Conservation (phyloP, 64 coral and sea anemone genomes). For the Porites lutea region DNA sequence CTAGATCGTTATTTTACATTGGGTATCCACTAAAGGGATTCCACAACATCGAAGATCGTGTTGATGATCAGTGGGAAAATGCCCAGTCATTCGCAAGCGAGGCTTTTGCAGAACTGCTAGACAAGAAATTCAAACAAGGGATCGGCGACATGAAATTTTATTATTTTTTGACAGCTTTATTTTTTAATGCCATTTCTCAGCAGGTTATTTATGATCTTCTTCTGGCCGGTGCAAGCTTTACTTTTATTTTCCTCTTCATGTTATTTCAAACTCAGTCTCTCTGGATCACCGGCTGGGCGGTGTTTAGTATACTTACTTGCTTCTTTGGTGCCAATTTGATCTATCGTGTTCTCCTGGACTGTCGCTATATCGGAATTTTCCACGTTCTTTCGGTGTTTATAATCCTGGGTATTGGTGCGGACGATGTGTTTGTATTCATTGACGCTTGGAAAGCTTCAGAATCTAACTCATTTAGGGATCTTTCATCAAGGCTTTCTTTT, state of each 20-base stretch:
- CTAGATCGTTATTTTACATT: constrained; percentile 90
- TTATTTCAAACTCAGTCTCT: constrained; percentile 91
- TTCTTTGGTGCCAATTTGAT: constrained; percentile 92
- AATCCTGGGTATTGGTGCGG: constrained; percentile 95
- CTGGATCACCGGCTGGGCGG: constrained; percentile 98
- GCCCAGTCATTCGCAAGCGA: constrained; percentile 58
- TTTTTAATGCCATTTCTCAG: constrained; percentile 92
- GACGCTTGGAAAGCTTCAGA: constrained; percentile 92
- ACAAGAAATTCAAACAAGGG: constrained; percentile 88
- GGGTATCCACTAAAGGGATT: constrained; percentile 94
- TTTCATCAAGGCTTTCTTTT: constrained; percentile 71
- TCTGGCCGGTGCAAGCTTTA: constrained; percentile 93
- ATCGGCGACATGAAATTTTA: constrained; percentile 80
- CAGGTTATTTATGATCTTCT: constrained; percentile 97
- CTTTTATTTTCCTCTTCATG: constrained; percentile 97
- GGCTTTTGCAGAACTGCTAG: constrained; percentile 69
- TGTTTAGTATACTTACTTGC: constrained; percentile 93
- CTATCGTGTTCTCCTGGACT: constrained; percentile 90
- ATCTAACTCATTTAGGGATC: constrained; percentile 49
- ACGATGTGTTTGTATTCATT: constrained; percentile 98
- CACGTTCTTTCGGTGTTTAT: constrained; percentile 98
- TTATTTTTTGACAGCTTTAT: constrained; percentile 83
- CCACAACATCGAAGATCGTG: constrained; percentile 75
- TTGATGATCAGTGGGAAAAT: constrained; percentile 81
- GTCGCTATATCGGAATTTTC: constrained; percentile 97